Percentiles rank a stretch among this genome's conserved stretches.
Evolutionary conservation across 2,113 vertebrate genomes (phyloP).

Genomic region (Mesoclemmys tuberculata): DNA sequence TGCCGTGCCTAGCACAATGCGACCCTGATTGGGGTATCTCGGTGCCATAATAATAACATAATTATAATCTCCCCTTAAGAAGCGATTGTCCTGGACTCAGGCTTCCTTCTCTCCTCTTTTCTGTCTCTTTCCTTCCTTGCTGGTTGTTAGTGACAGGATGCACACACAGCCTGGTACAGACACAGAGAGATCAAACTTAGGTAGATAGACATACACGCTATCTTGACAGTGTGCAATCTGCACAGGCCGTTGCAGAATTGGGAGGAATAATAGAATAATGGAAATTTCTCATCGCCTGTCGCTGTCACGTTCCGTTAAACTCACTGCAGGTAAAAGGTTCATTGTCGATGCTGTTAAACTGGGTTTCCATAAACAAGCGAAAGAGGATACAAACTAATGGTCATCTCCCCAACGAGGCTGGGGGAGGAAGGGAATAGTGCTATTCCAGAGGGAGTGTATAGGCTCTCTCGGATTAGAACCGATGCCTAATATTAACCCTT

Average conservation of each 20-base stretch:
- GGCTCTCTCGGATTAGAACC: constrained; percentile 7
- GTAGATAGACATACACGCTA: not conserved
- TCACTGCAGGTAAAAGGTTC: constrained; percentile 56
- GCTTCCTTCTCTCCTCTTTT: not conserved
- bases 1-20: not conserved
- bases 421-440: not conserved
- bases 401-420: constrained; percentile 26
- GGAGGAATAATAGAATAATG: constrained; percentile 61
- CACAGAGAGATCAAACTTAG: not conserved
- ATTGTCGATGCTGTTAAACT: constrained; percentile 51
- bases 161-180: not conserved
- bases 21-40: no score
- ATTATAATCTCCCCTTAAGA: not conserved
- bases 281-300: constrained; percentile 55
- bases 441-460: constrained; percentile 32
- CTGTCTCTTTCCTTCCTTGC: not conserved
- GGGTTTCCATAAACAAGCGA: constrained; percentile 35
- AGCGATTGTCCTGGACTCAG: not conserved
- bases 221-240: constrained; percentile 45
- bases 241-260: constrained; percentile 42
- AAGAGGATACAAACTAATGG: constrained; percentile 51
- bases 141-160: constrained; percentile 4
- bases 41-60: not conserved
- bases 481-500: constrained; percentile 49
- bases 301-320: constrained; percentile 63